Conservation (phyloP, 2,113 vertebrate species). For the Anser cygnoides region DNA sequence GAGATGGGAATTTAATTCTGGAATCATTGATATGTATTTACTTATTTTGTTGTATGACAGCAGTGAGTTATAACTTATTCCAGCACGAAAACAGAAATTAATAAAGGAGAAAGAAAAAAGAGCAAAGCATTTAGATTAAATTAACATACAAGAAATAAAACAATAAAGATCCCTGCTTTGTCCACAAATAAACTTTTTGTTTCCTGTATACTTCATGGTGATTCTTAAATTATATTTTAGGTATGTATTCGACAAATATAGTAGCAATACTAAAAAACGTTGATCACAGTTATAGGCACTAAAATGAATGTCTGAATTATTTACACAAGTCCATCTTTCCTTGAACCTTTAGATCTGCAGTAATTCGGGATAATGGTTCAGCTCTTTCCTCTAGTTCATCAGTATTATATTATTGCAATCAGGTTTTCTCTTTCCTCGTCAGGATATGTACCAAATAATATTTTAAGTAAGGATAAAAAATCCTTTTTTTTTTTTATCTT, state of each 20-base stretch:
- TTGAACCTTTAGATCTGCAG: not conserved
- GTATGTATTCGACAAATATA: not conserved
- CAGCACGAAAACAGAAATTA: constrained; percentile 30
- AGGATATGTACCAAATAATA: not conserved
- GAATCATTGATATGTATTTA: constrained; percentile 15
- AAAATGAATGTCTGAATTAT: constrained; percentile 16
- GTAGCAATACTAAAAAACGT: not conserved
- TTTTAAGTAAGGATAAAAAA: not conserved
- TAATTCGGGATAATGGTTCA: constrained; percentile 1
- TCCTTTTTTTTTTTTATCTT: not conserved
- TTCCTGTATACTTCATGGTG: not conserved
- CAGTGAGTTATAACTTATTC: constrained; percentile 42
- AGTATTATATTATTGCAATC: not conserved
- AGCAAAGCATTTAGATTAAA: constrained; percentile 38
- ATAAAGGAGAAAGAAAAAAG: constrained; percentile 37
- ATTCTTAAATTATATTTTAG: not conserved
- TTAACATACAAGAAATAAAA: constrained; percentile 37
- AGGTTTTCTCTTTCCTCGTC: not conserved
- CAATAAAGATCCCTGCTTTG: not conserved
- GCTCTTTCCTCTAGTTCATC: not conserved
- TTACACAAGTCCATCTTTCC: constrained; percentile 8
- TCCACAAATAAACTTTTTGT: constrained; percentile 36
- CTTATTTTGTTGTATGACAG: constrained; percentile 30
- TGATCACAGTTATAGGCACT: not conserved
- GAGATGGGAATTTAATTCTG: constrained; percentile 23